These are phyloP conservation scores for Gastrophryne carolinensis DNA, from an alignment of 2,797 vertebrate species.

Conservation along the genomic window DNA sequence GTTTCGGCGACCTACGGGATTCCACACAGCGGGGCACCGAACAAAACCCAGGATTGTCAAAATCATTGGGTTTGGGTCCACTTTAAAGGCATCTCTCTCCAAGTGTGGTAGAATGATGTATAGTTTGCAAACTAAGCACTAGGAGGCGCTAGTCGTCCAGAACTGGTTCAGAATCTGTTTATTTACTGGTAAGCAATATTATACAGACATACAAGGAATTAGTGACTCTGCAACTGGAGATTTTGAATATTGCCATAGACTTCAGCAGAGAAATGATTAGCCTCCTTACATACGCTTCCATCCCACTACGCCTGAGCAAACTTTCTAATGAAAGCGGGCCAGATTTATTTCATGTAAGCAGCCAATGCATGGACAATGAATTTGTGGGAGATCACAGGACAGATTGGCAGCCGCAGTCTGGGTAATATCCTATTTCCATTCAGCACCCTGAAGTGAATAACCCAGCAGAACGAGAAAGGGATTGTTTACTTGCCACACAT, in stretches of 20 bases:
- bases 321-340: neutral
- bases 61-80: too few species aligned
- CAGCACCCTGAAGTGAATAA: too few species aligned
- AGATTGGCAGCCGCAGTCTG: neutral
- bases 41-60: too few species aligned
- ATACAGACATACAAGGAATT: too few species aligned
- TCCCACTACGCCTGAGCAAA: neutral
- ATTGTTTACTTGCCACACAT: too few species aligned
- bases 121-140: neutral
- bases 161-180: neutral
- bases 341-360: neutral
- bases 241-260: neutral
- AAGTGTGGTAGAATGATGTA: too few species aligned
- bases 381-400: neutral
- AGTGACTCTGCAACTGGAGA: constrained; percentile 1
- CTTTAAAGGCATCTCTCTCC: too few species aligned
- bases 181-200: too few species aligned
- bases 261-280: neutral
- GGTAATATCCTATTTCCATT: neutral
- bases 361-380: neutral
- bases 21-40: too few species aligned
- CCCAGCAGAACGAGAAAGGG: too few species aligned
- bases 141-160: neutral
- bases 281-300: neutral
- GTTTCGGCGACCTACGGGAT: too few species aligned